Conservation (phyloP, 2,113 vertebrate genomes). For the Malurus melanocephalus region DNA sequence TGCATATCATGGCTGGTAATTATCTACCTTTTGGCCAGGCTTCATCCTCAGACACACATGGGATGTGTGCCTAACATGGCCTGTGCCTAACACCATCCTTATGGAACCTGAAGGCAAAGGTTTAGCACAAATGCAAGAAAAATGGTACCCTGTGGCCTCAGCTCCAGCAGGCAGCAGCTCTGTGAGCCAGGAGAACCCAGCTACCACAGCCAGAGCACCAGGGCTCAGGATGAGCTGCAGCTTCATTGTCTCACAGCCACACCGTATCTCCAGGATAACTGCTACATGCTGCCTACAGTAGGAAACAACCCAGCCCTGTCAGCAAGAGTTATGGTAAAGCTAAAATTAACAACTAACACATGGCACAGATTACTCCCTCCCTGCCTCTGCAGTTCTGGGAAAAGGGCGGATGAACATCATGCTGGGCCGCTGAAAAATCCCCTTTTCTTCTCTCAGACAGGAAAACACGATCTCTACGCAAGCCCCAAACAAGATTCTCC, state of each 20-base stretch:
- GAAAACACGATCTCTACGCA: background rate
- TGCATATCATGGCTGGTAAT: background rate
- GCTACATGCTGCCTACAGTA: constrained; percentile 52
- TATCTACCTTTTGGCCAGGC: background rate
- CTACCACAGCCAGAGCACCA: background rate
- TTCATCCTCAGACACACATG: background rate
- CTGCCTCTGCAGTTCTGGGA: constrained; percentile 2
- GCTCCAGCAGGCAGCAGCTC: background rate
- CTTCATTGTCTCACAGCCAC: background rate
- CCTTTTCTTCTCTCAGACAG: background rate
- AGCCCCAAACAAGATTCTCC: background rate
- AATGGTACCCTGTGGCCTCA: background rate
- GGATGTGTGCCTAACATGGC: too few relatives aligned
- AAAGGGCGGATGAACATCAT: rapidly evolving
- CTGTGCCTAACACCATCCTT: background rate
- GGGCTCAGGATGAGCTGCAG: background rate
- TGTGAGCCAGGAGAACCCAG: background rate
- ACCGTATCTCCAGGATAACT: constrained; percentile 23
- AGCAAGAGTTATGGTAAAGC: constrained; percentile 42
- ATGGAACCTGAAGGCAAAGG: background rate
- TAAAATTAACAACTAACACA: constrained; percentile 59
- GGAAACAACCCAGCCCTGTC: constrained; percentile 54
- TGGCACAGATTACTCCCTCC: constrained; percentile 47
- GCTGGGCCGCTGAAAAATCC: background rate
- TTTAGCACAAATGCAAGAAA: background rate